Evolutionary conservation across 2,888 invertebrate species (phyloP).

Genomic region (Oscheius onirici): DNA sequence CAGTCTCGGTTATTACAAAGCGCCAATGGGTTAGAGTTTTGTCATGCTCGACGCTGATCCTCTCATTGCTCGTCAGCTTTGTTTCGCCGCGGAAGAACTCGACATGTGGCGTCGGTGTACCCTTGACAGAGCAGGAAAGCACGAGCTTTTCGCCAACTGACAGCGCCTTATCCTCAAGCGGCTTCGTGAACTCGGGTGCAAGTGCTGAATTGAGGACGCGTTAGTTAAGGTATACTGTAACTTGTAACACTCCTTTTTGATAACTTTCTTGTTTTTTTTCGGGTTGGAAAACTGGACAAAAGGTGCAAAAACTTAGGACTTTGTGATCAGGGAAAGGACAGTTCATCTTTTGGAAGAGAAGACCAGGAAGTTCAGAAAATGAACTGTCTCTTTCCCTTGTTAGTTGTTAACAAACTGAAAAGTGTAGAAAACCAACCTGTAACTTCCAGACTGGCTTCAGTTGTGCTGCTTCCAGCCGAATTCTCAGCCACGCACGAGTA

Average conservation of each 20-base stretch:
- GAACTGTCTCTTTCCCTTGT: no score
- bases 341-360: no score
- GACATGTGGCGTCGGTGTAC: slow-evolving; percentile 67
- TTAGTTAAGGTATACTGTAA: slow-evolving; percentile 18
- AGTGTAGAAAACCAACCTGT: slow-evolving; percentile 46
- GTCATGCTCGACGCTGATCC: slow-evolving; percentile 66
- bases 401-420: no score
- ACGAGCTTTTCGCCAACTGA: slow-evolving; percentile 65
- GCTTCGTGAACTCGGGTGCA: slow-evolving; percentile 68
- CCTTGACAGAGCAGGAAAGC: slow-evolving; percentile 69
- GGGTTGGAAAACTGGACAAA: not conserved
- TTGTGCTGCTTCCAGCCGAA: slow-evolving; percentile 62
- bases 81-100: slow-evolving; percentile 64
- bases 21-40: slow-evolving; percentile 68
- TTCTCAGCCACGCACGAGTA: slow-evolving; percentile 68
- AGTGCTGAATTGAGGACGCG: slow-evolving; percentile 56
- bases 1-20: slow-evolving; percentile 72
- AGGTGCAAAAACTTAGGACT: not conserved
- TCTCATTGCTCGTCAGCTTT: slow-evolving; percentile 46
- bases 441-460: slow-evolving; percentile 60
- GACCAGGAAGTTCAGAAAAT: no score
- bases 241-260: not conserved
- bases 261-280: not conserved
- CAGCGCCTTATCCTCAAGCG: slow-evolving; percentile 60
- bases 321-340: no score